phyloP scores from a whole-genome alignment of 2,888 invertebrate species.

The Dicyrtomina minuta region DNA sequence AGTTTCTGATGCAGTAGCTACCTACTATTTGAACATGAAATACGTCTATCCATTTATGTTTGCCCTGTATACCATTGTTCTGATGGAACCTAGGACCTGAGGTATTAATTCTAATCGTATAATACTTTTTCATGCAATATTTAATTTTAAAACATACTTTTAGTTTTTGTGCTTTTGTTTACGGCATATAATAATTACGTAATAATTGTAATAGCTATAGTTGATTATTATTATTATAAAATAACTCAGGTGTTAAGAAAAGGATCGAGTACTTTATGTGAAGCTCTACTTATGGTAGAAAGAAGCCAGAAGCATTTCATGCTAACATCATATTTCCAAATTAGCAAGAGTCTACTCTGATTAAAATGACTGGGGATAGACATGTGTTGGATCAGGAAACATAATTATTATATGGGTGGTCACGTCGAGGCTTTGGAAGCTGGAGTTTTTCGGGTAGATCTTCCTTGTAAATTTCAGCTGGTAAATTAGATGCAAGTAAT shows the following conservation, averaged over 20 bases:
- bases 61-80: slow-evolving; percentile 97
- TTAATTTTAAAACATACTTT: too few species aligned
- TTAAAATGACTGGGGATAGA: slow-evolving; percentile 87
- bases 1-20: slow-evolving; percentile 98
- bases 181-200: too few species aligned
- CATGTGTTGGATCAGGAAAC: slow-evolving; percentile 95
- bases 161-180: too few species aligned
- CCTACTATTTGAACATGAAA: slow-evolving; percentile 98
- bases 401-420: slow-evolving; percentile 97
- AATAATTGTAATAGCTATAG: too few species aligned
- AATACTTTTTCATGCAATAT: too few species aligned
- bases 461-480: slow-evolving; percentile 86
- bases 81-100: slow-evolving; percentile 98
- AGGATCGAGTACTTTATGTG: slow-evolving; percentile 97
- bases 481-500: slow-evolving; percentile 56
- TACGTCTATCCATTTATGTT: slow-evolving; percentile 99
- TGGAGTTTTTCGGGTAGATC: slow-evolving; percentile 94
- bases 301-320: slow-evolving; percentile 94
- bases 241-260: slow-evolving; percentile 76
- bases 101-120: slow-evolving; percentile 60
- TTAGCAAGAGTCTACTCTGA: slow-evolving; percentile 82
- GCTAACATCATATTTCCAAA: slow-evolving; percentile 97
- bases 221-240: too few species aligned
- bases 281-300: slow-evolving; percentile 95
- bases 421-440: slow-evolving; percentile 98